Percentiles rank a stretch among this genome's conserved stretches.
phyloP scores from a whole-genome alignment of 2,113 vertebrate species.

The Spheniscus mendiculus region DNA sequence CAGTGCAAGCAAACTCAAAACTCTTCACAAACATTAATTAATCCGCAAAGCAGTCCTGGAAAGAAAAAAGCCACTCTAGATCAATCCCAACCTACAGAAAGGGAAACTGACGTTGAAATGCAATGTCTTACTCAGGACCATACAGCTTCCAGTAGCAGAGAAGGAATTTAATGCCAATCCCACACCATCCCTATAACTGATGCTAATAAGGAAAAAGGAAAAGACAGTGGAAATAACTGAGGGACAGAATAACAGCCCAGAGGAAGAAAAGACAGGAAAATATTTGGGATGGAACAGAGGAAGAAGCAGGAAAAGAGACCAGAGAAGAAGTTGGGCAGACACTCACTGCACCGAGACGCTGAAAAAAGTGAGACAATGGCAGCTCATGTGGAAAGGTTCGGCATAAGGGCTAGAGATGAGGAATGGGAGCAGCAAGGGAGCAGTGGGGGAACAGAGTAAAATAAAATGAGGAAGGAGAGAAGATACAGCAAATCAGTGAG shows the following conservation, averaged over 20 bases:
- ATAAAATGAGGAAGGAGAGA: background rate
- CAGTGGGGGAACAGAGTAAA: background rate
- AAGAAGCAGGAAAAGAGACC: background rate
- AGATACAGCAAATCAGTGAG: background rate
- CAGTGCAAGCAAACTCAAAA: background rate
- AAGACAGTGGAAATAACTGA: background rate
- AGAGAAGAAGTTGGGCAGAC: background rate
- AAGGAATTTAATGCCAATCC: background rate
- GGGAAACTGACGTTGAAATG: background rate
- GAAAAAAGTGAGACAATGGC: conserved; percentile 1
- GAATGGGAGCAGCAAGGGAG: background rate
- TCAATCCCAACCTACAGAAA: background rate
- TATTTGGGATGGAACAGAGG: background rate
- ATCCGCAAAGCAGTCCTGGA: background rate
- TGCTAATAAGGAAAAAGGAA: background rate
- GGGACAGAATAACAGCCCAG: background rate
- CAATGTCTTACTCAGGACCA: background rate
- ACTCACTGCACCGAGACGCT: background rate
- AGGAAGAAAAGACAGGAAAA: background rate
- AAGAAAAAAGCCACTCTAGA: background rate
- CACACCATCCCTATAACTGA: background rate
- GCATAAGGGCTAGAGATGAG: background rate
- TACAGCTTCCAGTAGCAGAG: background rate
- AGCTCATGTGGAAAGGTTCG: background rate
- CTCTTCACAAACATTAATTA: background rate